phyloP scores from a whole-genome alignment of 2,888 invertebrate genomes.

The Platypus cylindrus region DNA sequence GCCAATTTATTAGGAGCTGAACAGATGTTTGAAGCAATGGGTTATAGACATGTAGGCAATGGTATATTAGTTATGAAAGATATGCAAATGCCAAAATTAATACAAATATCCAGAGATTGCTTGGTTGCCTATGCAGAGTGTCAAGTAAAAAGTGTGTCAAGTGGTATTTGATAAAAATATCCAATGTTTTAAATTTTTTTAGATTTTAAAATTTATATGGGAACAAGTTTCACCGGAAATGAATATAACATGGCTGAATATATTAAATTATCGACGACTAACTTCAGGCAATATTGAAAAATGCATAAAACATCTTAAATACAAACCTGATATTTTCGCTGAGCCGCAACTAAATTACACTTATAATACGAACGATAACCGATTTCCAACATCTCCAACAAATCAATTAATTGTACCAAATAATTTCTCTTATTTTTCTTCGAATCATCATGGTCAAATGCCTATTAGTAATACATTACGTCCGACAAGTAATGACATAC shows the following conservation, averaged over 20 bases:
- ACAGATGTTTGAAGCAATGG: constrained; percentile 67
- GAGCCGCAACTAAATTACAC: constrained; percentile 12
- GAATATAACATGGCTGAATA: constrained; percentile 51
- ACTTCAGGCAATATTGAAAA: constrained; percentile 43
- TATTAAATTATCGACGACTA: constrained; percentile 48
- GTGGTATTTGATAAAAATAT: constrained; percentile 2
- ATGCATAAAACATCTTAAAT: constrained; percentile 38
- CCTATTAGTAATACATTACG: too few species aligned
- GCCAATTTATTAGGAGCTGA: constrained; percentile 68
- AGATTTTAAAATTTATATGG: constrained; percentile 69
- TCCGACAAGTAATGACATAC: not conserved
- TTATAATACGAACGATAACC: constrained; percentile 17
- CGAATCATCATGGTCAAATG: not conserved
- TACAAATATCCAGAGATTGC: constrained; percentile 71
- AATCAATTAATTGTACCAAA: constrained; percentile 7
- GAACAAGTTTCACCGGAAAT: constrained; percentile 49
- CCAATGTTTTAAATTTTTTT: constrained; percentile 17
- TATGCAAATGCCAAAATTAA: too few species aligned
- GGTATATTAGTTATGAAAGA: constrained; percentile 52
- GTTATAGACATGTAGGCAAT: constrained; percentile 52
- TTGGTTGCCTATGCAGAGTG: constrained; percentile 80
- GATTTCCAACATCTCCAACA: constrained; percentile 3
- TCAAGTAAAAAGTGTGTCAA: constrained; percentile 42
- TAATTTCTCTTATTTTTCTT: constrained; percentile 14
- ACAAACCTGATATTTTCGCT: constrained; percentile 23